Percentiles rank a stretch among this genome's conserved stretches.
These are phyloP conservation scores for Callaeas wilsoni DNA, from an alignment of 2,113 vertebrate genomes.

Conservation along the genomic window DNA sequence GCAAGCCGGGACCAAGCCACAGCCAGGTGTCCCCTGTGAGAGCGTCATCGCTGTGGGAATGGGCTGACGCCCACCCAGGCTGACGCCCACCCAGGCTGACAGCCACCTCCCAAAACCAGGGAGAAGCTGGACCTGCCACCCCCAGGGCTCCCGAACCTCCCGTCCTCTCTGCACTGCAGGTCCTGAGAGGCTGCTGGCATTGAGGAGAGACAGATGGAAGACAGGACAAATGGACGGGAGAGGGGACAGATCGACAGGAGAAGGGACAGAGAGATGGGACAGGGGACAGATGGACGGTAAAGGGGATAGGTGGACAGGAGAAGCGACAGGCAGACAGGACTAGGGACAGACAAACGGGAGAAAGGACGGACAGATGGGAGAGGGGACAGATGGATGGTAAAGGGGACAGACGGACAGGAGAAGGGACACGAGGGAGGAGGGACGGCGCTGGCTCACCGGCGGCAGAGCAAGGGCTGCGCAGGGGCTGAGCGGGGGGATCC, in stretches of 20 bases:
- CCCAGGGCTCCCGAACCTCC: fast-evolving
- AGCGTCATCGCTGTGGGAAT: neutral
- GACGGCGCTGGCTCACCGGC: neutral
- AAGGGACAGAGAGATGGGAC: fast-evolving
- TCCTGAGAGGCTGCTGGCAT: neutral
- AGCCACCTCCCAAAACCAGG: fast-evolving
- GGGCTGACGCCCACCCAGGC: neutral
- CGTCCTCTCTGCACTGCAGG: fast-evolving
- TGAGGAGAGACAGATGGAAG: neutral
- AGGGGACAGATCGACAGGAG: neutral
- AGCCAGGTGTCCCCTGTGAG: fast-evolving
- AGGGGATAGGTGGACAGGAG: too few species aligned
- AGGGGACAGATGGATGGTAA: neutral
- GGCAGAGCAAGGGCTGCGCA: neutral
- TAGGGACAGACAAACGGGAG: fast-evolving
- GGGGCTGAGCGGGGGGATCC: neutral
- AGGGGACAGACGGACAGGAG: neutral
- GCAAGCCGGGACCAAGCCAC: fast-evolving
- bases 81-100: neutral
- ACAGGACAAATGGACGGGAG: neutral
- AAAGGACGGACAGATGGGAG: neutral
- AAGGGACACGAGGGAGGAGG: neutral
- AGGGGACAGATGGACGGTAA: fast-evolving
- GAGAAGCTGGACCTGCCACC: neutral
- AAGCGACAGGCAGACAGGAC: fast-evolving